Base-by-base conservation (phyloP, 2,113 vertebrate genomes). In the Aegithalos caudatus region DNA sequence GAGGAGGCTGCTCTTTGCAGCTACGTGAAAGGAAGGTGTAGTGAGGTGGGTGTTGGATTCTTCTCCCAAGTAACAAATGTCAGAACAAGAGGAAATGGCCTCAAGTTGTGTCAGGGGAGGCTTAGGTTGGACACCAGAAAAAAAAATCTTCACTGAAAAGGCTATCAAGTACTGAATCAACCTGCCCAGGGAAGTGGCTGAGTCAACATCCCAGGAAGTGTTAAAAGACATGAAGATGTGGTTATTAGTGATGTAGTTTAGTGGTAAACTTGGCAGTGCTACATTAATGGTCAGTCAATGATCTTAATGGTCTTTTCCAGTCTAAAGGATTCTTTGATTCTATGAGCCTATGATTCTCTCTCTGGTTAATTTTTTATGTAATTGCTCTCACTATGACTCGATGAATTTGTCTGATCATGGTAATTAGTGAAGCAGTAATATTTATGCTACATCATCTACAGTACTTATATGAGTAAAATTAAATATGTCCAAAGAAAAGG, bases 351-450 rank as follows among this genome's bases (percentile, higher is more conserved):
- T 47, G 17, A 80, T 60, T 53, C 12, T 60, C 9, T 48, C 35
- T 80, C 44, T 47, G 33, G 58, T 85, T 82, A 81, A 64, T 29
- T 48, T 84, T 78, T 92, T 72, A 92, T 70, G 45, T 31, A 71
- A 66, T 64, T 95, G 17, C 19, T 78, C 33, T 92, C 28, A n/a
- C 33, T 86, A 5, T 60, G 25, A 37, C 22, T 88, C 20, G 47
- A 86, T 81, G 18, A 87, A 81, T 81, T 89, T 84, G 11, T 53
- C 48, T 64, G 44, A 71, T 71, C 48, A 40, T 12, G 6, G 50
- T 81, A 86, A 47, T 84, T 79, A 82, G 25, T 82, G 53, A 88
- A 88, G 37, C 25, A 79, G 25, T 74, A 89, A 57, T 48, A 72
- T 40, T 74, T 87, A 61, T 50, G 9, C 28, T 48, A 27, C n/a